Conservation (phyloP, 92 coral and sea anemone genomes). For the Porites cylindrica region DNA sequence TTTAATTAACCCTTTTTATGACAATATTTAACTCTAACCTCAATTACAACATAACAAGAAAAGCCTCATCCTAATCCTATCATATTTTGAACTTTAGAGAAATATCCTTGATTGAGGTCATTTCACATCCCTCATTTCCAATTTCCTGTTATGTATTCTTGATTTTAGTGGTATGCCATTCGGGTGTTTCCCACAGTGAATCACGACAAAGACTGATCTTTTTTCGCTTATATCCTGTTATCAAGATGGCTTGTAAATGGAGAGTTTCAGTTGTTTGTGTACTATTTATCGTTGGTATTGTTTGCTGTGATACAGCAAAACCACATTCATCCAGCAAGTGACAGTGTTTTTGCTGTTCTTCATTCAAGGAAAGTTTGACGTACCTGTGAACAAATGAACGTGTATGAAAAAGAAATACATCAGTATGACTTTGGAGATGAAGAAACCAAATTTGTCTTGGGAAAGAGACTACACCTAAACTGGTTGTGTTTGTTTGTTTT, state of each 20-base stretch:
- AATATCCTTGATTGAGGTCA: no score
- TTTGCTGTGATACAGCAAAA: conserved; percentile 18
- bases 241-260: conserved; percentile 13
- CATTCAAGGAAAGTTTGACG: conserved; percentile 15
- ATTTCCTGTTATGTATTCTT: no score
- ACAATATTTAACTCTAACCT: no score
- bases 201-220: no score
- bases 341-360: conserved; percentile 24
- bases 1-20: no score
- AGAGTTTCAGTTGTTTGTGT: not conserved
- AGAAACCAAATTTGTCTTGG: conserved; percentile 36
- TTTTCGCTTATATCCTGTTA: not conserved
- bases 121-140: no score
- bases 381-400: conserved; percentile 28
- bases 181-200: no score
- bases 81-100: no score
- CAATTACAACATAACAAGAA: no score
- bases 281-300: conserved; percentile 5
- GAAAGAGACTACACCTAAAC: conserved; percentile 25
- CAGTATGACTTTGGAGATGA: conserved; percentile 38
- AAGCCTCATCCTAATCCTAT: no score
- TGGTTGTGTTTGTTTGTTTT: not conserved
- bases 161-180: no score
- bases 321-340: conserved; percentile 43
- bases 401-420: conserved; percentile 19